phyloP scores from a whole-genome alignment of 2,888 invertebrate species.

The Hermaeophaga mercurialis region DNA sequence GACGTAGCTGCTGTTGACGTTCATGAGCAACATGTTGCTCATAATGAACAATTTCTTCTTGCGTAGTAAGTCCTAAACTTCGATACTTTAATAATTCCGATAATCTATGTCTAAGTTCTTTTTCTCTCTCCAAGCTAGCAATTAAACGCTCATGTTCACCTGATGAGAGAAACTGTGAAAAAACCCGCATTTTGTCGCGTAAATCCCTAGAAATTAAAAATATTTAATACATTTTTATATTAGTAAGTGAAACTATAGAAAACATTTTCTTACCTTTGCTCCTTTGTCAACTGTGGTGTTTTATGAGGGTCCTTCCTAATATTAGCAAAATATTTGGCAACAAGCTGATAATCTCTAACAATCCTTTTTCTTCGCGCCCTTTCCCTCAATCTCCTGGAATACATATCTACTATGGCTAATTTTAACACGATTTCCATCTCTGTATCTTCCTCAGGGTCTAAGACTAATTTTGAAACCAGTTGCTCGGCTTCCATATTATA shows the following conservation, averaged over 20 bases:
- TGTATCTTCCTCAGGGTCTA: conserved; percentile 82
- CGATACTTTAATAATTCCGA: conserved; percentile 84
- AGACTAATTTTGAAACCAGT: conserved; percentile 81
- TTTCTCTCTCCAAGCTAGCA: conserved; percentile 79
- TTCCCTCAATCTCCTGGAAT: conserved; percentile 81
- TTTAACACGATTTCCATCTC: conserved; percentile 89
- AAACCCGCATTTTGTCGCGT: conserved; percentile 81
- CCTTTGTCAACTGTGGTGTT: conserved; percentile 68
- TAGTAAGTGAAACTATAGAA: too few species aligned
- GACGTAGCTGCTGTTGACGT: conserved; percentile 64
- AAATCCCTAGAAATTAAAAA: conserved; percentile 67
- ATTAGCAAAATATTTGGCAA: conserved; percentile 81
- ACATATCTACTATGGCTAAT: conserved; percentile 91
- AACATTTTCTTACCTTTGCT: conserved; percentile 71
- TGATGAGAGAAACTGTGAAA: conserved; percentile 87
- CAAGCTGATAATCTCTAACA: conserved; percentile 88
- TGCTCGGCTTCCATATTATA: conserved; percentile 90
- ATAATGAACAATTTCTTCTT: conserved; percentile 86
- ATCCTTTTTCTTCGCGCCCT: conserved; percentile 87
- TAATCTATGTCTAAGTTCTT: conserved; percentile 80
- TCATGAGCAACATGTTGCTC: conserved; percentile 72
- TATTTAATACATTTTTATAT: too few species aligned
- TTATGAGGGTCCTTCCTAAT: conserved; percentile 54
- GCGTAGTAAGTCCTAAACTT: conserved; percentile 81
- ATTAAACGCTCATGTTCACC: conserved; percentile 83